Evolutionary conservation across 2,797 vertebrate genomes (phyloP).

Genomic region (Xenops minutus): DNA sequence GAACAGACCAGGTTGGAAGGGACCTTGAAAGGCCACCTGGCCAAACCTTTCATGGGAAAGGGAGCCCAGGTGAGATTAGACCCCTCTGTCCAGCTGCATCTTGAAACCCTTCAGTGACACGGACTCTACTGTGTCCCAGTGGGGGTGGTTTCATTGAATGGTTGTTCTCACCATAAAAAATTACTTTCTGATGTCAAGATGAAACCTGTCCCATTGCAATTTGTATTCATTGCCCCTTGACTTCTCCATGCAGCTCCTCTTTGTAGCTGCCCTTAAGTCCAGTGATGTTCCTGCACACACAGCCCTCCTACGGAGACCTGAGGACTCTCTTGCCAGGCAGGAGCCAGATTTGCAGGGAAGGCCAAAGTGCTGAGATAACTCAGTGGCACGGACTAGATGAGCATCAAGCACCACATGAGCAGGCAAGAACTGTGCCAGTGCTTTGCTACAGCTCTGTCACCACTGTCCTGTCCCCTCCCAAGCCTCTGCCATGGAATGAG

Average conservation of each 20-base stretch:
- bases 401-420: not conserved
- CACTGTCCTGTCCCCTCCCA: not conserved
- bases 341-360: not conserved
- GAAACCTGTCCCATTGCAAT: not conserved
- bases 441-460: not conserved
- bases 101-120: accelerated
- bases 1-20: not conserved
- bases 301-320: not conserved
- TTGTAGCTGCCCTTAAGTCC: not conserved
- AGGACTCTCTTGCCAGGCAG: not conserved
- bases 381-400: not conserved
- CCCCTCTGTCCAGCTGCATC: not conserved
- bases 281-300: accelerated
- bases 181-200: not conserved
- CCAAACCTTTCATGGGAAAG: not conserved
- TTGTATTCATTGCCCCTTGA: not conserved
- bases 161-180: not conserved
- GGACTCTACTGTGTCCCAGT: not conserved
- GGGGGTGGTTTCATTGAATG: not conserved
- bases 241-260: not conserved
- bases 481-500: not conserved
- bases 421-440: accelerated
- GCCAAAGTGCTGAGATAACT: not conserved
- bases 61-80: not conserved
- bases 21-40: not conserved